Evolutionary conservation across 2,797 vertebrate genomes (phyloP).

Genomic region (Mormyrus hasselquistii): DNA sequence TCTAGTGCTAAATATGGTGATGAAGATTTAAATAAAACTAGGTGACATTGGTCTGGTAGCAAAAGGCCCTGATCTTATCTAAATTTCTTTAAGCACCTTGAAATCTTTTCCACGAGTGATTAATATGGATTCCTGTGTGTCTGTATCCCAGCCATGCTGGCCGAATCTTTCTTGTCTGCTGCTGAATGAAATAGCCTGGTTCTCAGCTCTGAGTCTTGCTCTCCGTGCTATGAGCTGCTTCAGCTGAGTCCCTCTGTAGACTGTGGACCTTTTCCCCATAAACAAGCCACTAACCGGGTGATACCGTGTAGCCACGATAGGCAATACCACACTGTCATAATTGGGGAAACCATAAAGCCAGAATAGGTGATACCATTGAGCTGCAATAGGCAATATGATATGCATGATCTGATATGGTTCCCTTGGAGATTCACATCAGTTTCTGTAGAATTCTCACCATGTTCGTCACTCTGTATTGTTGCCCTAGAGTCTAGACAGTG

Average conservation of each 20-base stretch:
- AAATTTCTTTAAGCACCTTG: not conserved
- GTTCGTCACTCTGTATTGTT: not conserved
- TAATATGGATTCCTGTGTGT: conserved; percentile 12
- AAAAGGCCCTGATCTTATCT: not conserved
- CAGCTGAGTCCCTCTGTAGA: conserved; percentile 16
- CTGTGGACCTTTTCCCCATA: not conserved
- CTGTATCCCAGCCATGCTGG: not conserved
- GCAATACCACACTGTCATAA: too few species aligned
- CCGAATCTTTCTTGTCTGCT: conserved; percentile 29
- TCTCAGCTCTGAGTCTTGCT: not conserved
- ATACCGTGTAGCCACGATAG: not conserved
- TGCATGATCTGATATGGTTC: not conserved
- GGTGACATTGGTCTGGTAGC: not conserved
- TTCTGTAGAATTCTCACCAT: not conserved
- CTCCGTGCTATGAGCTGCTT: conserved; percentile 27
- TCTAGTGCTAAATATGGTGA: not conserved
- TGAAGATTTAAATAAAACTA: not conserved
- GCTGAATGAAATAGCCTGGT: conserved; percentile 6
- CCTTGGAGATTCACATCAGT: conserved; percentile 16
- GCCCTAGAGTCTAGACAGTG: conserved; percentile 19
- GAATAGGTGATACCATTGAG: not conserved
- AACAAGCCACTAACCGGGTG: not conserved
- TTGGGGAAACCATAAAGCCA: too few species aligned
- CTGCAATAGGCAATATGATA: not conserved
- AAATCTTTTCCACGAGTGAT: not conserved